Evolutionary conservation across 2,888 invertebrate species (phyloP).

Genomic region (Metacarcinus magister): DNA sequence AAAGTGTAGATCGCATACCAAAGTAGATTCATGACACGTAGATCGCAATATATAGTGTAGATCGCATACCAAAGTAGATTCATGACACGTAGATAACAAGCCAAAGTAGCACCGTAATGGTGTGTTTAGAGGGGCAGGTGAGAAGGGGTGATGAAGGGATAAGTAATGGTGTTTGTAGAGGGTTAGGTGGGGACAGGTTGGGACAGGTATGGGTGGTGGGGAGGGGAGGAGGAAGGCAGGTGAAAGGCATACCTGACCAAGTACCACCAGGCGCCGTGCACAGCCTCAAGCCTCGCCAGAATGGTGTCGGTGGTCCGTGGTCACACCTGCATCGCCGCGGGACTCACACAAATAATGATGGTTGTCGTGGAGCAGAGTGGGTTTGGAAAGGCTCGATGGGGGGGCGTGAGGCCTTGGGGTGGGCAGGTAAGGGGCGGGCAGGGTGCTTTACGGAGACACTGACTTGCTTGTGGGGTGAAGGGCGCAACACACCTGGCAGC

Average conservation of each 20-base stretch:
- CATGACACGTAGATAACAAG: too few relatives aligned
- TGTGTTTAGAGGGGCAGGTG: neutral
- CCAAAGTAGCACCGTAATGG: too few relatives aligned
- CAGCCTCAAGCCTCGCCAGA: neutral
- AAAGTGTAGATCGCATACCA: too few relatives aligned
- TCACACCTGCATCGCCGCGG: neutral
- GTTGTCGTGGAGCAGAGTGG: neutral
- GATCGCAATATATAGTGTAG: too few relatives aligned
- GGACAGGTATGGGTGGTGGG: neutral
- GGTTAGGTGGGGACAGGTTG: too few relatives aligned
- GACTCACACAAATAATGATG: neutral
- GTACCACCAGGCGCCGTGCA: neutral
- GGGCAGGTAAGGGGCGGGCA: neutral
- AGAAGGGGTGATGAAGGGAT: neutral
- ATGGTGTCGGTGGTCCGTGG: neutral
- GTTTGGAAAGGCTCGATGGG: neutral
- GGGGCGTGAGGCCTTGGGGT: neutral
- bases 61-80: too few relatives aligned
- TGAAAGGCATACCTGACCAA: neutral
- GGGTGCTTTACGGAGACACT: conserved; percentile 2
- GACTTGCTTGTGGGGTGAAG: conserved; percentile 22
- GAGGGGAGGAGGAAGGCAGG: neutral
- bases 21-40: too few relatives aligned
- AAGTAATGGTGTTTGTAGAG: conserved; percentile 26
- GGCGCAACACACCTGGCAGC: neutral